Evolutionary conservation across 2,888 invertebrate species (phyloP).

Genomic region (Andricus curvator): DNA sequence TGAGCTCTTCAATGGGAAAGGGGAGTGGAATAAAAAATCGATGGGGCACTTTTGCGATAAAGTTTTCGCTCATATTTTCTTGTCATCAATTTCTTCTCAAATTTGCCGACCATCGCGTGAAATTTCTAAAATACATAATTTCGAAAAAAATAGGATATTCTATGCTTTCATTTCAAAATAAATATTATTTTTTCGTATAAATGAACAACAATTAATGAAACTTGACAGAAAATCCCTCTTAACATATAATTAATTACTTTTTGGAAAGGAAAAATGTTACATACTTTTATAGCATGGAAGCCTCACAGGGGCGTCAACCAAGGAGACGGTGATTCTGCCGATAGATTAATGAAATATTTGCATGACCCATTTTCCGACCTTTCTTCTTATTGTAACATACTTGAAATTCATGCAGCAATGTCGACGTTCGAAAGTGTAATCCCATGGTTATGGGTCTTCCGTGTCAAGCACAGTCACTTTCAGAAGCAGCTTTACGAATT

Average conservation of each 20-base stretch:
- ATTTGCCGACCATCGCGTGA: conserved; percentile 49
- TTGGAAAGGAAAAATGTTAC: no score
- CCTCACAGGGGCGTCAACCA: no score
- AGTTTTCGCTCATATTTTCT: conserved; percentile 64
- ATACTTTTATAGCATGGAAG: no score
- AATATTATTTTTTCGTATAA: no score
- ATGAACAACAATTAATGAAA: no score
- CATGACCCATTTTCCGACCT: background rate
- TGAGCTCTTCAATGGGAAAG: background rate
- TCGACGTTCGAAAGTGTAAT: background rate
- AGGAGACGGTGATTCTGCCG: no score
- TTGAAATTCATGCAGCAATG: background rate
- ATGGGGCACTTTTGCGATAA: conserved; percentile 55
- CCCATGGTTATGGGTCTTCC: background rate
- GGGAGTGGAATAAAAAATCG: background rate
- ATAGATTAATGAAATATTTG: background rate
- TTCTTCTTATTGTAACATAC: background rate
- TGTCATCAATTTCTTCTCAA: conserved; percentile 63
- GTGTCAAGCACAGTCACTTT: background rate
- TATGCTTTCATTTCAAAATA: no score
- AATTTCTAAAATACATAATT: no score
- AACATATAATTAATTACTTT: no score
- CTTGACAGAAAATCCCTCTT: no score
- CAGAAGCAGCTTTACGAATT: background rate
- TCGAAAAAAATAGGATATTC: no score